Conservation (phyloP, 2,888 invertebrate species). For the Bugulina stolonifera region DNA sequence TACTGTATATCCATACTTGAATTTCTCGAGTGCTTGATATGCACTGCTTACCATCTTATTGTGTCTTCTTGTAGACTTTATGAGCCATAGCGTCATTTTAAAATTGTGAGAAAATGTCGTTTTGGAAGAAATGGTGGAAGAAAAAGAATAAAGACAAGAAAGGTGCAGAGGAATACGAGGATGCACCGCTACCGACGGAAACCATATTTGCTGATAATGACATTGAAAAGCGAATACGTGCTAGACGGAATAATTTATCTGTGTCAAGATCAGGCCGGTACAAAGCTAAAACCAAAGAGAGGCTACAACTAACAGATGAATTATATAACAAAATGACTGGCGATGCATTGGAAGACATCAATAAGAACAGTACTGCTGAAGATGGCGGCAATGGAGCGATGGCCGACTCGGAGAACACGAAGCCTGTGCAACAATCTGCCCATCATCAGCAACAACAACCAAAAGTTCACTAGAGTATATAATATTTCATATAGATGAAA, state of each 20-base stretch:
- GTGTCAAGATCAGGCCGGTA: slow-evolving; percentile 22
- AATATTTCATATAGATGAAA: too few species aligned
- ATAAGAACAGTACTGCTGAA: background rate
- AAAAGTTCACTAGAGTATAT: background rate
- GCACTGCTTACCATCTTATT: too few species aligned
- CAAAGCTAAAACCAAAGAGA: slow-evolving; percentile 26
- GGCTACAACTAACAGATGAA: slow-evolving; percentile 7
- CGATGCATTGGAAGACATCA: background rate
- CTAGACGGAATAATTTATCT: slow-evolving; percentile 23
- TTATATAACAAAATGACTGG: slow-evolving; percentile 7
- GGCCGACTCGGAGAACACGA: background rate
- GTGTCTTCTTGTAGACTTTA: too few species aligned
- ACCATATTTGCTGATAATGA: slow-evolving; percentile 25
- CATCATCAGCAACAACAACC: background rate
- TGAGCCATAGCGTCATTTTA: too few species aligned
- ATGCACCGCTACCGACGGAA: slow-evolving; percentile 19
- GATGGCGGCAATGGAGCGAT: background rate
- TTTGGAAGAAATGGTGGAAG: slow-evolving; percentile 27
- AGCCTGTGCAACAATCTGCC: background rate
- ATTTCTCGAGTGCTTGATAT: too few species aligned
- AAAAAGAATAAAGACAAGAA: slow-evolving; percentile 26
- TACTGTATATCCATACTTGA: too few species aligned
- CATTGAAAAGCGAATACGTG: slow-evolving; percentile 11
- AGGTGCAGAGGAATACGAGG: slow-evolving; percentile 25
- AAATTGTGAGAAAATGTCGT: slow-evolving; percentile 5